Percentiles rank a stretch among this genome's conserved stretches.
These are phyloP conservation scores for Lycocerus yunnanus DNA, from an alignment of 2,888 invertebrate genomes.

Conservation along the genomic window DNA sequence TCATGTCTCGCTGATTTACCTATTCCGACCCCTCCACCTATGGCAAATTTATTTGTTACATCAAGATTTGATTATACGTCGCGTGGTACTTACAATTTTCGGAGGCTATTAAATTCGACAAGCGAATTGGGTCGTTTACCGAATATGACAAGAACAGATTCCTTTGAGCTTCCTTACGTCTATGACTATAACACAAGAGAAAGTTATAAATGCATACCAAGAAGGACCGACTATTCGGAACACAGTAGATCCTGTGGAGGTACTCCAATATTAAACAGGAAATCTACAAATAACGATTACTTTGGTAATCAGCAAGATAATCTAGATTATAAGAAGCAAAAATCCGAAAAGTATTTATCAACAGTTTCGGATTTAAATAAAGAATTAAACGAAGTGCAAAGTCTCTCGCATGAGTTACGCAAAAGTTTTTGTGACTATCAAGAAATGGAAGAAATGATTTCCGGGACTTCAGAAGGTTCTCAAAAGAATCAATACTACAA, in stretches of 20 bases:
- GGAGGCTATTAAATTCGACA: slow-evolving; percentile 48
- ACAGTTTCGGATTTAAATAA: slow-evolving; percentile 47
- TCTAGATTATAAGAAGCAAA: slow-evolving; percentile 9
- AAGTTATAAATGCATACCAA: neutral
- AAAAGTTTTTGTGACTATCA: slow-evolving; percentile 40
- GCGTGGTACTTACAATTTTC: slow-evolving; percentile 46
- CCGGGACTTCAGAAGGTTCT: neutral
- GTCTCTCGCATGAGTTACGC: slow-evolving; percentile 43
- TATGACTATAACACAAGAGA: neutral
- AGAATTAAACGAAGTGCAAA: slow-evolving; percentile 51
- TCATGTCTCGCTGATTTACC: slow-evolving; percentile 50
- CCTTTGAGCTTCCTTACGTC: slow-evolving; percentile 9
- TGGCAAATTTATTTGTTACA: slow-evolving; percentile 53
- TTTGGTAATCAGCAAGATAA: slow-evolving; percentile 2
- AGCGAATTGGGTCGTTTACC: slow-evolving; percentile 23
- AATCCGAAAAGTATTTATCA: slow-evolving; percentile 46
- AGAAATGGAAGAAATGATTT: slow-evolving; percentile 12
- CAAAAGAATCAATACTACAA: slow-evolving; percentile 44
- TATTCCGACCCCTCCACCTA: slow-evolving; percentile 53
- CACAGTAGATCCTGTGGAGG: slow-evolving; percentile 22
- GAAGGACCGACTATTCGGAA: slow-evolving; percentile 1
- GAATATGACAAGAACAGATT: neutral
- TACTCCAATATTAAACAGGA: slow-evolving; percentile 34
- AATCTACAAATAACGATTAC: slow-evolving; percentile 30
- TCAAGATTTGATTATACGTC: slow-evolving; percentile 50